phyloP scores from a whole-genome alignment of 2,888 invertebrate species.

The Eubasilissa splendida region DNA sequence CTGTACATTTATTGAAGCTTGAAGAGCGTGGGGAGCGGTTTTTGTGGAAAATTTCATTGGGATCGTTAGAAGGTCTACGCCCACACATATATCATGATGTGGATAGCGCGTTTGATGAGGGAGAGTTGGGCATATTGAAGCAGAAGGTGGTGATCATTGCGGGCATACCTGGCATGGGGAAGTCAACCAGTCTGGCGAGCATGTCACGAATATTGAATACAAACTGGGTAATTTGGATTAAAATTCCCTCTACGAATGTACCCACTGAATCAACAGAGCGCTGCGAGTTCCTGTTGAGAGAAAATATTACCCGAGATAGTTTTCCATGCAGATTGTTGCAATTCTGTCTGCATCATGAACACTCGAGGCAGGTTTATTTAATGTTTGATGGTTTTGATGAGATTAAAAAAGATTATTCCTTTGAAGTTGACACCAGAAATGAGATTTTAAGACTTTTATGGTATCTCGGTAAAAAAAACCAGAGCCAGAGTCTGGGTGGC shows the following conservation, averaged over 20 bases:
- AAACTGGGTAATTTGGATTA: too few species aligned
- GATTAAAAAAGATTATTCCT: not conserved
- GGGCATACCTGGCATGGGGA: not conserved
- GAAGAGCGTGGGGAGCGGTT: too few species aligned
- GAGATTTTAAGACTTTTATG: not conserved
- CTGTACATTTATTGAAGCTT: too few species aligned
- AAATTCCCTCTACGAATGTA: too few species aligned
- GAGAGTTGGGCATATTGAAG: not conserved
- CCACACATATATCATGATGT: not conserved
- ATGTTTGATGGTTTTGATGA: constrained; percentile 8
- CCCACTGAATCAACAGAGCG: too few species aligned
- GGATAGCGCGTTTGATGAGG: not conserved
- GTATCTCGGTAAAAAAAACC: not conserved
- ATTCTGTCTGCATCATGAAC: not conserved
- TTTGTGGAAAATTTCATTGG: not conserved
- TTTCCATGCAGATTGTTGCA: not conserved
- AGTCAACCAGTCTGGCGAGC: not conserved
- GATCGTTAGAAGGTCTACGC: not conserved
- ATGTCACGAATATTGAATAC: not conserved
- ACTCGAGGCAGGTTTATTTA: not conserved
- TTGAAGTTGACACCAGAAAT: not conserved
- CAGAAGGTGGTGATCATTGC: not conserved
- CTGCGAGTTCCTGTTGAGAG: too few species aligned
- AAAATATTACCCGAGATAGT: too few species aligned
- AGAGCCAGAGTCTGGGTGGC: not conserved